A percentile compares a stretch with the other conserved stretches of the same genome.
Evolutionary conservation across 1,140 invertebrate species (phyloP).

Genomic region (Drosophila orosa): DNA sequence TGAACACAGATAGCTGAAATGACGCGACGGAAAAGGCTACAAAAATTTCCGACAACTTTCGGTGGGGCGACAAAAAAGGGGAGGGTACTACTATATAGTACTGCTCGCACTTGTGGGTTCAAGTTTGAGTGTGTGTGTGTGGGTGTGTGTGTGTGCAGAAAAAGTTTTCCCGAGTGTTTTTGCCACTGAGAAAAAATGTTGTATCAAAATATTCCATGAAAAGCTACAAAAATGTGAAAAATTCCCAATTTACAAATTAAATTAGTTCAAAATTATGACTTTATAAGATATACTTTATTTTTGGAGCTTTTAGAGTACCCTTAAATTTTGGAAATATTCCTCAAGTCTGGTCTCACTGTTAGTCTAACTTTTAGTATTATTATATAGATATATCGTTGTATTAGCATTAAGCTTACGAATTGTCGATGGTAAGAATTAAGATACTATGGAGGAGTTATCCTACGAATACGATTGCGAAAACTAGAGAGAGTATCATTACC

Average conservation of each 20-base stretch:
- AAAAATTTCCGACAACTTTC: slow-evolving; percentile 51
- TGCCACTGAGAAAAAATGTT: slow-evolving; percentile 11
- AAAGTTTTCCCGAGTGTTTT: slow-evolving; percentile 21
- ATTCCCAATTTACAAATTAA: background rate
- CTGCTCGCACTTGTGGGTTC: slow-evolving; percentile 10
- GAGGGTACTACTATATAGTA: background rate
- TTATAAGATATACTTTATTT: background rate
- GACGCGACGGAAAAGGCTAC: slow-evolving; percentile 57
- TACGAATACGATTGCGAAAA: too few species aligned
- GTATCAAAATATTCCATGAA: background rate
- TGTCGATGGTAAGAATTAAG: too few species aligned
- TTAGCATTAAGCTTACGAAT: too few species aligned
- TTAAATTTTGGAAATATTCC: too few species aligned
- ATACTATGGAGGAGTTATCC: too few species aligned
- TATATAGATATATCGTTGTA: too few species aligned
- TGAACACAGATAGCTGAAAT: slow-evolving; percentile 73
- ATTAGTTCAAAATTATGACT: background rate
- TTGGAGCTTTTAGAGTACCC: too few species aligned
- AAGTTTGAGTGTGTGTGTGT: background rate
- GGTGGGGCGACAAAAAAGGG: background rate
- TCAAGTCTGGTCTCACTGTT: too few species aligned
- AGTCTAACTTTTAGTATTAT: too few species aligned
- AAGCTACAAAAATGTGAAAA: background rate
- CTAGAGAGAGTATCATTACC: too few species aligned
- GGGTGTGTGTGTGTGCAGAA: slow-evolving; percentile 2